Percentiles rank a stretch among this genome's conserved stretches.
phyloP scores from a whole-genome alignment of 2,113 vertebrate genomes.

The Vombatus ursinus region DNA sequence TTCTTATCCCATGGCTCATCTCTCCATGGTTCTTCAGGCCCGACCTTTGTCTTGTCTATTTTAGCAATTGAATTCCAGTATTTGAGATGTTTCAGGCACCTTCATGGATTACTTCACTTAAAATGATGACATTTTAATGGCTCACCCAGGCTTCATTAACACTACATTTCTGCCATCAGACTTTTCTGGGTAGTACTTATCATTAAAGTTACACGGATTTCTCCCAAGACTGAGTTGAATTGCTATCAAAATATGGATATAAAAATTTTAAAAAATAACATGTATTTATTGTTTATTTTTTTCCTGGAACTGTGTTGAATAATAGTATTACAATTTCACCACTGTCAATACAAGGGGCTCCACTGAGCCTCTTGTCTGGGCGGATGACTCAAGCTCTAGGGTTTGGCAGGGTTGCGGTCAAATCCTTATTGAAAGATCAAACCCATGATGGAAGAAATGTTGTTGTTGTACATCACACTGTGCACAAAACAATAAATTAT shows the following conservation, averaged over 20 bases:
- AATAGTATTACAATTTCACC: not conserved
- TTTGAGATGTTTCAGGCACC: not conserved
- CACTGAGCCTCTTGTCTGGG: not conserved
- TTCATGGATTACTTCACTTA: not conserved
- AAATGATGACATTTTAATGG: not conserved
- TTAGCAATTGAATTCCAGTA: not conserved
- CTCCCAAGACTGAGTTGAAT: not conserved
- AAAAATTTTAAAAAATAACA: not conserved
- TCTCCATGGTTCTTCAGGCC: not conserved
- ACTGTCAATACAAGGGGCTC: not conserved
- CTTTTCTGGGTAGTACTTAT: not conserved
- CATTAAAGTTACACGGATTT: not conserved
- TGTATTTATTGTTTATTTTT: not conserved
- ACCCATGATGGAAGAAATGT: not conserved
- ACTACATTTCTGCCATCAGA: not conserved
- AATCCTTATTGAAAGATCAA: not conserved
- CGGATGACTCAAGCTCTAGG: not conserved
- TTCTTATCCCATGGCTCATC: not conserved
- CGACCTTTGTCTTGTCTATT: not conserved
- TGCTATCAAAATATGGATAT: constrained; percentile 20
- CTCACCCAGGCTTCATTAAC: not conserved
- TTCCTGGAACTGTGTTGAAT: not conserved
- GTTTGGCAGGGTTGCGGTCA: not conserved
- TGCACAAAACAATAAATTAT: not conserved
- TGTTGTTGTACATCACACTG: not conserved